Percentiles rank a stretch among this genome's conserved stretches.
These are phyloP conservation scores for Acronicta psi DNA, from an alignment of 2,888 invertebrate genomes.

Conservation along the genomic window DNA sequence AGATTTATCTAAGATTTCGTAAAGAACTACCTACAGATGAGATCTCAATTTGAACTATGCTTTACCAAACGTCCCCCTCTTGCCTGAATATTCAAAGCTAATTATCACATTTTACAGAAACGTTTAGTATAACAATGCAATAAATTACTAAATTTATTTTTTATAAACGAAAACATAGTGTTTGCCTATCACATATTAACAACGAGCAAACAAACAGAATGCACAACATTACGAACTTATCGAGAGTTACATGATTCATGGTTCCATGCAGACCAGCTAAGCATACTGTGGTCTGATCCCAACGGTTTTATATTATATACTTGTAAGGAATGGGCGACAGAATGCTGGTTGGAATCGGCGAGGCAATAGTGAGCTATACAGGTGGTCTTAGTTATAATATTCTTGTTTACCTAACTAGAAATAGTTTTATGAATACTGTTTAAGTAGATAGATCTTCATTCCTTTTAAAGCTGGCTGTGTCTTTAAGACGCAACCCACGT, in stretches of 20 bases:
- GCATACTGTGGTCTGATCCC: constrained; percentile 20
- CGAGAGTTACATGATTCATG: constrained; percentile 32
- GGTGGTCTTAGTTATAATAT: constrained; percentile 69
- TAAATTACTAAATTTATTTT: constrained; percentile 66
- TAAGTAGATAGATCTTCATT: constrained; percentile 86
- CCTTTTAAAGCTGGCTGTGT: constrained; percentile 76
- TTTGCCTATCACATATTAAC: constrained; percentile 62
- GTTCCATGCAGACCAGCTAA: constrained; percentile 17
- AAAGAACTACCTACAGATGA: constrained; percentile 86
- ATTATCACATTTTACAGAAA: constrained; percentile 82
- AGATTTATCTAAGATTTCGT: constrained; percentile 83
- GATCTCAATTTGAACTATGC: constrained; percentile 88
- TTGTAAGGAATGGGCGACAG: constrained; percentile 48
- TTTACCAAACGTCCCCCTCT: constrained; percentile 78
- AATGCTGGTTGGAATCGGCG: constrained; percentile 67
- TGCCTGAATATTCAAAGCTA: constrained; percentile 77
- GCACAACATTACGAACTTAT: constrained; percentile 39
- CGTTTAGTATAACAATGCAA: constrained; percentile 71
- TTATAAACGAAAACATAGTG: constrained; percentile 59
- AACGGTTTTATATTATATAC: constrained; percentile 16
- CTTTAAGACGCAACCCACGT: constrained; percentile 72
- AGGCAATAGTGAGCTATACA: constrained; percentile 76
- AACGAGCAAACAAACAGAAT: constrained; percentile 61
- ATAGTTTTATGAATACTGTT: constrained; percentile 87
- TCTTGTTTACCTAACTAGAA: constrained; percentile 75